Conservation (phyloP, 2,888 invertebrate genomes). For the Litoditis marina region DNA sequence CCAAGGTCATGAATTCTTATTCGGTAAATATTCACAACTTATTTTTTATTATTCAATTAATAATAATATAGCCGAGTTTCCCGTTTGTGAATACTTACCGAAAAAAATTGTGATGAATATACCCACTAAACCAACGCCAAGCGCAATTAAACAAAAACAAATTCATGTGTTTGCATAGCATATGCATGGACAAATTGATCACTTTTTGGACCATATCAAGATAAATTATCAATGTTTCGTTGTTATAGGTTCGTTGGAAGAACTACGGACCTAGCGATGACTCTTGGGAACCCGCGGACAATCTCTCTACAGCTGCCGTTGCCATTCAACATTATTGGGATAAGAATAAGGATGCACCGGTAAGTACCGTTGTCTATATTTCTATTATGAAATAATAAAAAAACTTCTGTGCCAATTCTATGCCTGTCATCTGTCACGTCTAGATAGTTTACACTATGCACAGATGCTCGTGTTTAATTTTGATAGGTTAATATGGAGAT, state of each 20-base stretch:
- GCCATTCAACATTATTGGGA: slow-evolving; percentile 10
- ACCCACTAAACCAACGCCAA: too few relatives aligned
- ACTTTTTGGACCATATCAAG: not conserved
- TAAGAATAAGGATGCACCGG: not conserved
- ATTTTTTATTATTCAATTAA: too few relatives aligned
- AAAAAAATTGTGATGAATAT: not conserved
- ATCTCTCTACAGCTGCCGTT: slow-evolving; percentile 19
- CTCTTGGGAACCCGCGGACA: slow-evolving; percentile 46
- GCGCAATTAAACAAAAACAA: too few relatives aligned
- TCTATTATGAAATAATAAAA: too few relatives aligned
- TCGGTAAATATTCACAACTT: not conserved
- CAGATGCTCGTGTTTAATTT: not conserved
- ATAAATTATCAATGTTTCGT: not conserved
- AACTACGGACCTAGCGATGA: slow-evolving; percentile 37
- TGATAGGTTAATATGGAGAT: not conserved
- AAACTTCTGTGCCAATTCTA: too few relatives aligned
- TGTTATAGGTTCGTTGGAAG: slow-evolving; percentile 38
- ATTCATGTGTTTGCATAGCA: too few relatives aligned
- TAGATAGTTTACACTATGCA: not conserved
- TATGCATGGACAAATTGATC: too few relatives aligned
- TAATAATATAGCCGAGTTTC: too few relatives aligned
- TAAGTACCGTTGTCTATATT: too few relatives aligned
- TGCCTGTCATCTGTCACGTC: not conserved
- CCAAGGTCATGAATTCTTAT: not conserved
- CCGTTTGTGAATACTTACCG: not conserved